Base-by-base conservation (phyloP, 2,797 vertebrate species). In the Protosalanx chinensis region DNA sequence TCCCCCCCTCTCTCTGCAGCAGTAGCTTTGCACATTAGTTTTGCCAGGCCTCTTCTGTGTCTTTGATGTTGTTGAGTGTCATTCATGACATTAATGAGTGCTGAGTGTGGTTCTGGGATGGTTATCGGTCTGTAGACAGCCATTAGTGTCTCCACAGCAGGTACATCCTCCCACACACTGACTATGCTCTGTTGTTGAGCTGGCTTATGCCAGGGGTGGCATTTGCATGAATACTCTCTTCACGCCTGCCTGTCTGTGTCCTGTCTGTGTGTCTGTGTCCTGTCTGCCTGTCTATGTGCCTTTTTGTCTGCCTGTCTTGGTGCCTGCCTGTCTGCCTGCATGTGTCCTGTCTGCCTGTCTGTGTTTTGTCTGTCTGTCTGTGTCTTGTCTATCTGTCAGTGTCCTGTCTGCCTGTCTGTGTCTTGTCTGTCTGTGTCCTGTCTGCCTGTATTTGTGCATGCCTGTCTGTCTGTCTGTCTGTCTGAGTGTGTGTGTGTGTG, bases 51-150 rank as follows among this genome's bases (percentile, higher is more conserved):
- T 59, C 57, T 61, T 72, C 23, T 62, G 68, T 35, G 15, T 76
- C 6, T 20, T 59, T 59, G 18, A 20, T 65, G 13, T 46, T 46
- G 64, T 60, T 59, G 68, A 80, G 78, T 74, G 77, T 75, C 76
- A 75, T 81, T 82, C 81, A 78, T 61, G 49, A 75, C 75, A 62
- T 53, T 74, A 72, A 73, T 72, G 75, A 76, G 77, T 76, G 77
- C 62, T 30, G 23, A 71, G 72, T 62, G 20, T 58, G 30, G 60
- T 16, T 30, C 16, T 64, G 66, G 70, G 79, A 80, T 74, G 76
- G 63, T 85, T 80, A 84, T 81, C 23, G 82, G 79, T 65, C 27
- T 68, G 58, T 76, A 79, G 70, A 80, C 49, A 71, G 66, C 64
- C 72, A 68, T 76, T 72, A 51, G 63, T 73, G 73, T 23, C 32